A percentile compares a stretch with the other conserved stretches of the same genome.
phyloP scores from a whole-genome alignment of 2,797 vertebrate genomes.

The Pampus argenteus region DNA sequence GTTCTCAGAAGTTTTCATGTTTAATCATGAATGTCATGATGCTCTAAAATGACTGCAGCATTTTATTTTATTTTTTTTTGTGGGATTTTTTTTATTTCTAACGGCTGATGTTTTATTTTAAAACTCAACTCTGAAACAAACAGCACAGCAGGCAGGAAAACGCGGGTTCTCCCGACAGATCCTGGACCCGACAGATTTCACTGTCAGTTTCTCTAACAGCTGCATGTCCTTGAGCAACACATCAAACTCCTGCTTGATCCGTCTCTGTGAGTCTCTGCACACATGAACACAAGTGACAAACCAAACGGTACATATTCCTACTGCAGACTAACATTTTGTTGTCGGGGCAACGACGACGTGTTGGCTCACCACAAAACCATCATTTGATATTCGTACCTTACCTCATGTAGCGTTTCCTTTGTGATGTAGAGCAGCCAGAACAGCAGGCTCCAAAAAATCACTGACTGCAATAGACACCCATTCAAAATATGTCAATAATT shows the following conservation, averaged over 20 bases:
- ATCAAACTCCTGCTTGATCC: background rate
- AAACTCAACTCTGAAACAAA: background rate
- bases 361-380: background rate
- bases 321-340: background rate
- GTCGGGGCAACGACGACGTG: too few relatives aligned
- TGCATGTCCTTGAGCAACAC: conserved; percentile 20
- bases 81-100: too few relatives aligned
- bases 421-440: conserved; percentile 1
- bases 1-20: conserved; percentile 3
- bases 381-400: background rate
- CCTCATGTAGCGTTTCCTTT: background rate
- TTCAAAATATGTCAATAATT: too few relatives aligned
- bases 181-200: background rate
- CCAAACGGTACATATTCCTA: background rate
- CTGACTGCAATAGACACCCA: too few relatives aligned
- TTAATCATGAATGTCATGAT: conserved; percentile 10
- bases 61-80: too few relatives aligned
- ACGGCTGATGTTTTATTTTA: background rate
- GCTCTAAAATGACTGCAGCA: background rate
- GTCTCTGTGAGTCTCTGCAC: background rate
- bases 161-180: background rate
- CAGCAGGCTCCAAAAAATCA: too few relatives aligned
- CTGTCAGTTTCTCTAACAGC: background rate
- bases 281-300: background rate
- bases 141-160: background rate